Percentiles rank a stretch among this genome's conserved stretches.
These are phyloP conservation scores for Dipus sagitta DNA, from an alignment of 2,797 vertebrate species.

Conservation along the genomic window DNA sequence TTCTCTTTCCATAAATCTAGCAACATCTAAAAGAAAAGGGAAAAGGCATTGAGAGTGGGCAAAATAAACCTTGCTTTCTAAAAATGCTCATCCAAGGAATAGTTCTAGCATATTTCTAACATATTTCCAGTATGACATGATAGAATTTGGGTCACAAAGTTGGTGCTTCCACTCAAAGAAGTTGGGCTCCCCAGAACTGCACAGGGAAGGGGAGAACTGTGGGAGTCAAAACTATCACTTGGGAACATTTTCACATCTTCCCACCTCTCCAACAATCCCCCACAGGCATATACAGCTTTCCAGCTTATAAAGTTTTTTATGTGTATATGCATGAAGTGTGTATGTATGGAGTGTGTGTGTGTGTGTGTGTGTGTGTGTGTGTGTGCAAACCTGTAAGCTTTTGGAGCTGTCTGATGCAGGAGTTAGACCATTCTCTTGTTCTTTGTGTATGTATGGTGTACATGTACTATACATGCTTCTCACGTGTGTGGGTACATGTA, in stretches of 20 bases:
- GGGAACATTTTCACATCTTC: neutral
- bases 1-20: slow-evolving; percentile 72
- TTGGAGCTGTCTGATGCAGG: too few species aligned
- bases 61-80: slow-evolving; percentile 66
- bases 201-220: neutral
- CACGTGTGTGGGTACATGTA: too few species aligned
- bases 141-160: neutral
- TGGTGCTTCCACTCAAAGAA: neutral
- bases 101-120: neutral
- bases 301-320: neutral
- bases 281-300: neutral
- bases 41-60: neutral
- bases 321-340: too few species aligned
- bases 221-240: neutral
- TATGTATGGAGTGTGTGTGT: too few species aligned
- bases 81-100: neutral
- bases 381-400: too few species aligned
- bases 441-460: too few species aligned
- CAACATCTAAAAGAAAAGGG: slow-evolving; percentile 47
- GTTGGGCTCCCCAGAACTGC: neutral
- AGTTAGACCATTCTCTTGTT: too few species aligned
- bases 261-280: neutral
- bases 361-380: too few species aligned
- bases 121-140: neutral
- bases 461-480: too few species aligned